Base-by-base conservation (phyloP, 2,113 vertebrate genomes). In the Anhinga anhinga region DNA sequence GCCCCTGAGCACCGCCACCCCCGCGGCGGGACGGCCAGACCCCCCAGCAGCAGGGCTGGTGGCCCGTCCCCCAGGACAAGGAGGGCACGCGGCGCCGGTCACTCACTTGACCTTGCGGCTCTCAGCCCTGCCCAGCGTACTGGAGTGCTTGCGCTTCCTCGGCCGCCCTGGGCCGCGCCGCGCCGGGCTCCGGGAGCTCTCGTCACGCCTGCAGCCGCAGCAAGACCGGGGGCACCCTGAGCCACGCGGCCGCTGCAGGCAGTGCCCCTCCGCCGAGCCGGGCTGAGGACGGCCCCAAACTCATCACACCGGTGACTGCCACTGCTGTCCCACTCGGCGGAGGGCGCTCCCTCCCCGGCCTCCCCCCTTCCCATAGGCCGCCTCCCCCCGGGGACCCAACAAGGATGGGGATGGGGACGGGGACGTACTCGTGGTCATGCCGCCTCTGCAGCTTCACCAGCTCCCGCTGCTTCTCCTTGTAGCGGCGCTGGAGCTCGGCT, bases 391-490 rank as follows among this genome's bases (percentile, higher is more conserved):
- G 22, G 34, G 42, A 50, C 52, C 30, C 30, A 1, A 10, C 1
- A 1, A 9, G 47, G 49, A 32, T 1, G 9, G 45, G 61, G 52
- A 32, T 0, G 9, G 38, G 59, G 47, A 49, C 47, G 19, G 45
- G 45, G 19, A 47, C 45, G 45, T 22, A 49, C 47, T 49, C 47
- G 21, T 49, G 47, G 47, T 49, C 47, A 13, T 49, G 47, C 47
- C 98, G 99, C 53, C 99, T 98, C 98, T 99, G 99, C 88, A 99
- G 98, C 94, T 99, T 99, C 97, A 98, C 98, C 96, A 99, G 96
- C 97, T 99, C 99, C 26, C 99, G 96, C 98, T 99, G 99, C 96
- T 99, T 99, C 95, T 99, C 99, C 96, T 99, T 99, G 97, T 99
- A 99, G 1, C 98, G 98, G 82, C 98, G 98, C 98, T 99, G 99